Base-by-base conservation (phyloP, 37 sponge, comb jelly and placozoan species). In the Cliona cf. orientalis region DNA sequence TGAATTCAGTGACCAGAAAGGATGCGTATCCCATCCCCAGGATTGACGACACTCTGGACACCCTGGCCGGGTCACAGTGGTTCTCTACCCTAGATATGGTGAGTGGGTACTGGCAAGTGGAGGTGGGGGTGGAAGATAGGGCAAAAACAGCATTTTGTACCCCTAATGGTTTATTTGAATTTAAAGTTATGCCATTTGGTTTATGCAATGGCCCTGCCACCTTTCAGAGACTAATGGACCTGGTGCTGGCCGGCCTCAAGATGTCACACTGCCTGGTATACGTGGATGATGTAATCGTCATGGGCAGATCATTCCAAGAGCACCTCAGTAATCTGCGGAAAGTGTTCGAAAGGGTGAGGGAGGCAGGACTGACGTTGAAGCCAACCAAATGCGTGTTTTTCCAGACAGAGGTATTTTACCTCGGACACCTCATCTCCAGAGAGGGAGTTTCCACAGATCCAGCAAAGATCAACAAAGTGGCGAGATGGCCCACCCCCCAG, bases 121-220 rank as follows among this genome's bases (percentile, higher is more conserved):
- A 75, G 42, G 40, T 84, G 37, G 26, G 41, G 37, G 71, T 33
- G 36, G 41, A 22, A 32, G 78, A 84, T 35, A 44, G 40, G 5
- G 40, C 23, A 46, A 64, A 76, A 39, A 84, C 85, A 33, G 85
- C 78, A 5, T 84, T 84, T 69, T 76, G 78, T 56, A 84, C 85
- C 0, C 59, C 71, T 65, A 71, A n/a, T n/a, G n/a, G n/a, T n/a
- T n/a, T n/a, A n/a, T n/a, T n/a, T n/a, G n/a, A n/a, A n/a, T n/a
- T n/a, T n/a, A n/a, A n/a, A n/a, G n/a, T n/a, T n/a, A n/a, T n/a
- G n/a, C n/a, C n/a, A n/a, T n/a, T n/a, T n/a, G n/a, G n/a, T n/a
- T n/a, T n/a, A n/a, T n/a, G n/a, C n/a, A n/a, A n/a, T n/a, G n/a
- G n/a, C n/a, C n/a, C n/a, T n/a, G n/a, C n/a, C n/a, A n/a, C n/a